These are phyloP conservation scores for Osmerus mordax DNA, from an alignment of 2,113 vertebrate genomes.

Conservation along the genomic window DNA sequence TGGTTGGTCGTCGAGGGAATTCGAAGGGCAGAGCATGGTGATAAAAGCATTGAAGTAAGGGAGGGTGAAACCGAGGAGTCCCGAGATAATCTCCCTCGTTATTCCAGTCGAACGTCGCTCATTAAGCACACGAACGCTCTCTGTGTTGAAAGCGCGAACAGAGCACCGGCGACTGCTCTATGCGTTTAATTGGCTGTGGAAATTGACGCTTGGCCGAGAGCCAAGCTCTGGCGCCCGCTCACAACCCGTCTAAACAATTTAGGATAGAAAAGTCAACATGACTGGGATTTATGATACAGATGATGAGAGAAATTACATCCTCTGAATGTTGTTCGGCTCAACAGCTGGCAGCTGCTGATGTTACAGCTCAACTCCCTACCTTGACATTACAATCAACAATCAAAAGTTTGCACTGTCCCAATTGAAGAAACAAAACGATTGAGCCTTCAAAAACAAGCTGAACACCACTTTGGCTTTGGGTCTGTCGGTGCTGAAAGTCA, in stretches of 20 bases:
- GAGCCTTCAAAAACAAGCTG: background rate
- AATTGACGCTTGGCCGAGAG: background rate
- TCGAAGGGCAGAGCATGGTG: background rate
- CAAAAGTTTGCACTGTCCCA: background rate
- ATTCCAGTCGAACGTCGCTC: background rate
- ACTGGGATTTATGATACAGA: background rate
- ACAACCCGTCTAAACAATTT: background rate
- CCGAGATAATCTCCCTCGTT: background rate
- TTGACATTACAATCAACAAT: background rate
- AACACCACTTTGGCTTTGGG: background rate
- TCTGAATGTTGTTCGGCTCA: background rate
- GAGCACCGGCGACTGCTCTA: background rate
- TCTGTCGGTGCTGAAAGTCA: background rate
- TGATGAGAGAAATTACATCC: background rate
- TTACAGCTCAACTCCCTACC: background rate
- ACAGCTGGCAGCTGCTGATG: background rate
- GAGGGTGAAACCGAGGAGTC: background rate
- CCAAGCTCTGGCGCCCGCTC: background rate
- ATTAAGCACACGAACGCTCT: background rate
- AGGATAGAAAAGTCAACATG: background rate
- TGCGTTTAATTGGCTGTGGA: conserved; percentile 2
- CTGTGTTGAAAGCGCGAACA: background rate
- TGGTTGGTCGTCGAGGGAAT: background rate
- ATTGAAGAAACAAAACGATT: background rate
- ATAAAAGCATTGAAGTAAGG: background rate